Conservation (phyloP, 2,797 vertebrate species). For the Sebastiscus albofasciatus region DNA sequence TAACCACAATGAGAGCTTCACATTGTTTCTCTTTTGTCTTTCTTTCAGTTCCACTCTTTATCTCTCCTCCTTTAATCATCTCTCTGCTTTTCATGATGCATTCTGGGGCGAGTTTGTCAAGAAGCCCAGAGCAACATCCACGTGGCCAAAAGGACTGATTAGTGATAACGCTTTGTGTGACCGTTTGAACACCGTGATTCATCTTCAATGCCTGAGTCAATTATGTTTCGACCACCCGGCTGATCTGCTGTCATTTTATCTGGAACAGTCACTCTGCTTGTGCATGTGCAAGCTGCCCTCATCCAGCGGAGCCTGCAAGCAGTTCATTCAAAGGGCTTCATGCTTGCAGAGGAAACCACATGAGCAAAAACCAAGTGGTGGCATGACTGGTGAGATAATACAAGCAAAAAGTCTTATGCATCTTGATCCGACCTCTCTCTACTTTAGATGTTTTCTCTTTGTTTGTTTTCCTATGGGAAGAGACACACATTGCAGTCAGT, state of each 20-base stretch:
- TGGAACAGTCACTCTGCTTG: neutral
- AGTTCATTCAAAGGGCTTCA: neutral
- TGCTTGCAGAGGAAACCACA: slow-evolving; percentile 9
- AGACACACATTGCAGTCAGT: neutral
- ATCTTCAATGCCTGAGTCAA: neutral
- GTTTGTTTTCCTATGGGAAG: slow-evolving; percentile 5
- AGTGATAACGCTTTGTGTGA: neutral
- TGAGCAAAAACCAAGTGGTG: neutral
- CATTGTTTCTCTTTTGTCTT: neutral
- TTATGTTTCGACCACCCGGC: neutral
- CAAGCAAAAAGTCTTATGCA: neutral
- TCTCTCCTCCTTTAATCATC: neutral
- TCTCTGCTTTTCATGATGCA: neutral
- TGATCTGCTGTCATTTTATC: neutral
- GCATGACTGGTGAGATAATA: neutral
- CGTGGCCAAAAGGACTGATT: neutral
- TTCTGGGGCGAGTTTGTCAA: slow-evolving; percentile 12
- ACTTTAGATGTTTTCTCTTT: neutral
- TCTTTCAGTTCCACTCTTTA: neutral
- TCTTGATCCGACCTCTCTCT: neutral
- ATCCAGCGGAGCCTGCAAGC: neutral
- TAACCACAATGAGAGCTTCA: neutral
- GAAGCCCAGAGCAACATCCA: neutral
- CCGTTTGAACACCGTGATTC: neutral
- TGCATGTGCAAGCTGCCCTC: neutral